Base-by-base conservation (phyloP, 2,797 vertebrate species). In the Pseudochirops cupreus region DNA sequence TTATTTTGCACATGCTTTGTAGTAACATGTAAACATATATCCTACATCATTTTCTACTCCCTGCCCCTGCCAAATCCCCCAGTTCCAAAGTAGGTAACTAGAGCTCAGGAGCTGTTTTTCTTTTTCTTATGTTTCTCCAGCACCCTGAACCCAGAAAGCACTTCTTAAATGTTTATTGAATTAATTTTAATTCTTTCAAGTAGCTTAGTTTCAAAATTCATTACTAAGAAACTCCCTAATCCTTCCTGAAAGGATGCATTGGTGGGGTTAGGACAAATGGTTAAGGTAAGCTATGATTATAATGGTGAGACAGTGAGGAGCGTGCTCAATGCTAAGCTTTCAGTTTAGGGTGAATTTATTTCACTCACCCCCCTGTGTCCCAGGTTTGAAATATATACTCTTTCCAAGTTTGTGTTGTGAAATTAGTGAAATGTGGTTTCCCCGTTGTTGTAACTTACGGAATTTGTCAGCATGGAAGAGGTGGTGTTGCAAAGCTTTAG, bases 231-330 rank as follows among this genome's bases (percentile, higher is more conserved):
- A 50, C 93, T 89, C 56, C 74, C 59, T 58, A 74, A 59, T 74
- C 94, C 52, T 95, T 95, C 93, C 53, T 90, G 93, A 92, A 91
- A 74, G 96, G 59, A 57, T 94, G 95, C 92, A 87, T 92, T 96
- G 94, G 57, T 91, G 93, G 92, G 95, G 52, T 93, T 94, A 91
- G 93, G 93, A 56, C 82, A 54, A 67, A 67, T 53, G 21, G 58
- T 82, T 57, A n/a, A 0, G 5, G 14, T 26, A 50, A 57, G 21
- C 82, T 2, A 14, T 10, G 58, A 7, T 87, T 56, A 55, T 4
- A 0, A 28, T 53, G 11, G 6, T 16, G 33, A 91, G 57, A 5
- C 16, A 28, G 0, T 0, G 31, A 62, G 52, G 28, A 12, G 1
- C 4, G 1, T 0, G n/a, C 24, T 13, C 29, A 31, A 1, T 0